Evolutionary conservation across 2,888 invertebrate species (phyloP), one percentile per base, ranked within the genome.

Genomic region (Nymphalis c-album): DNA sequence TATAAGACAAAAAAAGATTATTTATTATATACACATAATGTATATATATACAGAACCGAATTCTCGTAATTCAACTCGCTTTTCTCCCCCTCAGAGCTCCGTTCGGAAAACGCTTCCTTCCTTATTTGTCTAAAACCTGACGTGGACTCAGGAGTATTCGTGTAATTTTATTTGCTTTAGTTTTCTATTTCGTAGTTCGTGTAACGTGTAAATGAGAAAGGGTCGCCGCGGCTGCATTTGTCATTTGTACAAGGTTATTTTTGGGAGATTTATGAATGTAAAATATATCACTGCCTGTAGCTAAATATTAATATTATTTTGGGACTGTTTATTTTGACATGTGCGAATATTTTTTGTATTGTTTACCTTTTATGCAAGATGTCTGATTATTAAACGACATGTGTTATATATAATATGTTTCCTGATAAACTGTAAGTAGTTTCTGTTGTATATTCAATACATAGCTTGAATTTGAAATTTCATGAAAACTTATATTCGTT

Each of bases 121-220:
- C 85, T 84, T 87, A 86, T 88, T 88, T 87, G 85, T 87, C 86
- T 86, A 87, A 86, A 76, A 84, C 84, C 82, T 85, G 87, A 87
- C 85, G 82, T 80, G 78, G 79, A 82, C 82, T 78, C 80, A 76
- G 74, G 78, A 75, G 78, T 79, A 78, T 78, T 77, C 73, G 74
- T 74, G 77, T 84, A 83, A 86, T 82, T 85, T 80, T 86, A 85
- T 87, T 86, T 85, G 82, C 80, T 80, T 80, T 77, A 78, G 78
- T 82, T 84, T 85, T 81, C 86, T 83, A 84, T 86, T 85, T 80
- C 78, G 79, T 78, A 80, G 78, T 81, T 78, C 79, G 79, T 80
- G 78, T 82, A 79, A 78, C 82, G 83, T 80, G 84, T 82, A 85
- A 85, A 85, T 82, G 84, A 84, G 83, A 85, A 82, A 82, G 80